These are phyloP conservation scores for Macrobrachium rosenbergii DNA, from an alignment of 1,140 invertebrate genomes.

Conservation along the genomic window DNA sequence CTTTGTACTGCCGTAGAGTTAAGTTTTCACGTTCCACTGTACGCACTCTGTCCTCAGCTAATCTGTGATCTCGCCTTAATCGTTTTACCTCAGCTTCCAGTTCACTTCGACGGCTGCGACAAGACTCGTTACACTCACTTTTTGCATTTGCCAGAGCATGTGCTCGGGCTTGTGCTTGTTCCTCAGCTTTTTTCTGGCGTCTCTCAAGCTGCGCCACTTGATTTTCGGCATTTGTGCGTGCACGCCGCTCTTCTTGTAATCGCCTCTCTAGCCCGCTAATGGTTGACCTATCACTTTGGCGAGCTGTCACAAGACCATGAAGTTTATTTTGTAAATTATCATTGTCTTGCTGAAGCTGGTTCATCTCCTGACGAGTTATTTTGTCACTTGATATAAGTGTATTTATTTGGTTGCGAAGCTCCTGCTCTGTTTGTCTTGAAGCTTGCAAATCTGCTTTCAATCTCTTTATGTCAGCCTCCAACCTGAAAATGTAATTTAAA, in stretches of 20 bases:
- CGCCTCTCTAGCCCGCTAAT: constrained; percentile 83
- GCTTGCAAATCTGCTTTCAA: constrained; percentile 84
- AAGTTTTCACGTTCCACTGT: constrained; percentile 74
- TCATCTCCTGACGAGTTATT: constrained; percentile 80
- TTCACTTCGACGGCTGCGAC: constrained; percentile 81
- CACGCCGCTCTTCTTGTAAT: constrained; percentile 86
- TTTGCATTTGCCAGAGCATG: constrained; percentile 70
- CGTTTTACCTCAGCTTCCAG: constrained; percentile 84
- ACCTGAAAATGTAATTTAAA: constrained; percentile 68
- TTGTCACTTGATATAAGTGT: constrained; percentile 78
- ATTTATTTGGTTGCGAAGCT: constrained; percentile 85
- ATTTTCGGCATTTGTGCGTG: constrained; percentile 80
- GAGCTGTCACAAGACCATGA: constrained; percentile 79
- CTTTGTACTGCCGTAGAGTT: constrained; percentile 76
- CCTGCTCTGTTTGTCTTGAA: constrained; percentile 85
- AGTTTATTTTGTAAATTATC: constrained; percentile 85
- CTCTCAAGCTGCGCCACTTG: constrained; percentile 81
- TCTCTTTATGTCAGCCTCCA: constrained; percentile 83
- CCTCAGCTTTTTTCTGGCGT: constrained; percentile 79
- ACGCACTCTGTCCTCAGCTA: constrained; percentile 79
- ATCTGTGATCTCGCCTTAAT: constrained; percentile 81
- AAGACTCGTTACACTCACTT: constrained; percentile 81
- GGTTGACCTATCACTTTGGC: constrained; percentile 84
- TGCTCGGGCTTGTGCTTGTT: constrained; percentile 74
- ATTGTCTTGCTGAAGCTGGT: constrained; percentile 85